These are phyloP conservation scores for Podotricha telesiphe DNA, from an alignment of 2,888 invertebrate genomes.

Conservation along the genomic window DNA sequence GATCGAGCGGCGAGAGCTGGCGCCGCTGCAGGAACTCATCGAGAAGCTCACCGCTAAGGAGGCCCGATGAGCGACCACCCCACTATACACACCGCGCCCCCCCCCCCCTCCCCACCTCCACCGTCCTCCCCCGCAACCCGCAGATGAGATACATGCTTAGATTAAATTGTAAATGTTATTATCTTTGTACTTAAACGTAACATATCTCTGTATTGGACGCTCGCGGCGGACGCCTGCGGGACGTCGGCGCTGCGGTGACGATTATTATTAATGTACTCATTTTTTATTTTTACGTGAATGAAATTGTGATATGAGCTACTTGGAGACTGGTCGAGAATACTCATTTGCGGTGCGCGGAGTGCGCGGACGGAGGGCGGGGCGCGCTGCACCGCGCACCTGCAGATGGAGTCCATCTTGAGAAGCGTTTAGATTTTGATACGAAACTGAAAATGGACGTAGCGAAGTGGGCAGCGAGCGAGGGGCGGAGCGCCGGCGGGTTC, in stretches of 20 bases:
- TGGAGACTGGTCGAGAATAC: constrained; percentile 34
- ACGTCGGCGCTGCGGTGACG: too few relatives aligned
- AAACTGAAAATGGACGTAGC: constrained; percentile 39
- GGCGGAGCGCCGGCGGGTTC: not conserved
- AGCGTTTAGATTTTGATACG: constrained; percentile 67
- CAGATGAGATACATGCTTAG: not conserved
- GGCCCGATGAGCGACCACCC: constrained; percentile 86
- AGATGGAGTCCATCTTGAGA: constrained; percentile 55
- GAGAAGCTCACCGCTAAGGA: constrained; percentile 97
- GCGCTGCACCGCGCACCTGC: constrained; percentile 5
- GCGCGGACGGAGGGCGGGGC: not conserved
- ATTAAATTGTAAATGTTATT: constrained; percentile 6
- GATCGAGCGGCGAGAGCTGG: constrained; percentile 97
- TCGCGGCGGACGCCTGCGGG: too few relatives aligned
- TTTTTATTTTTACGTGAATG: constrained; percentile 41
- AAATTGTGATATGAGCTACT: constrained; percentile 53
- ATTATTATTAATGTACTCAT: constrained; percentile 38
- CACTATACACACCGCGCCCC: not conserved
- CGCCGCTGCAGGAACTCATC: constrained; percentile 98
- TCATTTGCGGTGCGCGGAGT: not conserved
- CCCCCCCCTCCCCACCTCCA: constrained; percentile 1
- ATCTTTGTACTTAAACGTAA: constrained; percentile 28
- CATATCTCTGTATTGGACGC: constrained; percentile 17
- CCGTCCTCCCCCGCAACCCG: not conserved
- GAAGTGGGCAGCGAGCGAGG: not conserved